A percentile compares a stretch with the other conserved stretches of the same genome.
Evolutionary conservation across 2,797 vertebrate species (phyloP).

Genomic region (Mus caroli): DNA sequence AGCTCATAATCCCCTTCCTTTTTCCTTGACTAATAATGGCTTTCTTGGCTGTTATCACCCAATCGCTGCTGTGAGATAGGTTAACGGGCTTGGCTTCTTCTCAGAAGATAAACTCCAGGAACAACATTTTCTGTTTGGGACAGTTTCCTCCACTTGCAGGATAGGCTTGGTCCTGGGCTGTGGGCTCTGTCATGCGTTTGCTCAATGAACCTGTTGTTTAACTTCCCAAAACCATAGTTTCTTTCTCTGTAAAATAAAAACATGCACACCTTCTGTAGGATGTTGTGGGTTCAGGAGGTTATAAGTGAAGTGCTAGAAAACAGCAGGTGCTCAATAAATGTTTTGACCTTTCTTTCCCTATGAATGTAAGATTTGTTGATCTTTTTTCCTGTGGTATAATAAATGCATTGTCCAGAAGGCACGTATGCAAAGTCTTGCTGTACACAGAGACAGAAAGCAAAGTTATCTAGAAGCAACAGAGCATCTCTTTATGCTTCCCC

Average conservation of each 20-base stretch:
- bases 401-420: neutral
- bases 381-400: neutral
- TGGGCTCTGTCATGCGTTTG: neutral
- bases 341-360: neutral
- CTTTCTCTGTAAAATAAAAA: neutral
- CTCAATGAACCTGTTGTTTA: neutral
- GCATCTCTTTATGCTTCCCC: too few relatives aligned
- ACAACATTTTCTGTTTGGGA: neutral
- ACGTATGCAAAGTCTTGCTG: neutral
- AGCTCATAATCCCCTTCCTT: constrained; percentile 67
- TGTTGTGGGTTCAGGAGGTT: neutral
- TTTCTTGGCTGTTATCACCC: constrained; percentile 11
- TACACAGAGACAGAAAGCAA: neutral
- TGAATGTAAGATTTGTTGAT: neutral
- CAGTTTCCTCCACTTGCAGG: neutral
- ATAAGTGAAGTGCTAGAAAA: neutral
- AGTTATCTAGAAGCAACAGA: neutral
- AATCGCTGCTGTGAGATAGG: neutral
- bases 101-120: neutral
- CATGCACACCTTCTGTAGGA: neutral
- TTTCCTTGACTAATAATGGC: constrained; percentile 35
- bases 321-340: neutral
- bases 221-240: neutral
- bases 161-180: neutral
- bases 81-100: neutral